These are phyloP conservation scores for Argya squamiceps DNA, from an alignment of 2,797 vertebrate genomes.

Conservation along the genomic window DNA sequence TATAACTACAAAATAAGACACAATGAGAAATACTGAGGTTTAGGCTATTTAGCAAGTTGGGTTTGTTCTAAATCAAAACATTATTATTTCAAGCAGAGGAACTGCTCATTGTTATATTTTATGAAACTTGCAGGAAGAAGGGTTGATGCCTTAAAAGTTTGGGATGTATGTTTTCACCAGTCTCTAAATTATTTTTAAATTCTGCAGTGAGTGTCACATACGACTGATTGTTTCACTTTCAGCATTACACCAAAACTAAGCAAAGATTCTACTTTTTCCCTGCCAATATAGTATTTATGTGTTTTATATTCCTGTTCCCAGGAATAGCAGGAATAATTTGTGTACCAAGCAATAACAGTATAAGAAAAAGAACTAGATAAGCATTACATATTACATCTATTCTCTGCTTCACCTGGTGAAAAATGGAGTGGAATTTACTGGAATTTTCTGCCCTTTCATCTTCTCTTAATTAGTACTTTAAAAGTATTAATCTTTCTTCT, in stretches of 20 bases:
- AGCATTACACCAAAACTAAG: not conserved
- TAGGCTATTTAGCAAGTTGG: not conserved
- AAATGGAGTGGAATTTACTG: not conserved
- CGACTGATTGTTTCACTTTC: not conserved
- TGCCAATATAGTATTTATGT: not conserved
- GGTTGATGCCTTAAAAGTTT: not conserved
- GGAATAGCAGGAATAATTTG: not conserved
- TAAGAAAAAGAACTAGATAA: not conserved
- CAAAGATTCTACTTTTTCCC: not conserved
- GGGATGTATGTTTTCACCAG: not conserved
- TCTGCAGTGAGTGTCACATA: not conserved
- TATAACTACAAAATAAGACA: not conserved
- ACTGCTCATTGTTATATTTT: not conserved
- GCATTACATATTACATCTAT: not conserved
- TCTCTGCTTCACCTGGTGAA: not conserved
- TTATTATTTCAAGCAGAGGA: not conserved
- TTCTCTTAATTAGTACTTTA: not conserved
- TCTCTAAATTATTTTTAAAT: not conserved
- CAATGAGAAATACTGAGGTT: not conserved
- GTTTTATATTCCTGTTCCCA: not conserved
- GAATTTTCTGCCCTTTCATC: not conserved
- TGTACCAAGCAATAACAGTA: not conserved
- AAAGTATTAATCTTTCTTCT: not conserved
- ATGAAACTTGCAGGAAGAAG: not conserved
- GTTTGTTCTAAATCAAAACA: not conserved